A percentile compares a stretch with the other conserved stretches of the same genome.
Conservation (phyloP, 2,113 vertebrate genomes). For the Leptosomus discolor region DNA sequence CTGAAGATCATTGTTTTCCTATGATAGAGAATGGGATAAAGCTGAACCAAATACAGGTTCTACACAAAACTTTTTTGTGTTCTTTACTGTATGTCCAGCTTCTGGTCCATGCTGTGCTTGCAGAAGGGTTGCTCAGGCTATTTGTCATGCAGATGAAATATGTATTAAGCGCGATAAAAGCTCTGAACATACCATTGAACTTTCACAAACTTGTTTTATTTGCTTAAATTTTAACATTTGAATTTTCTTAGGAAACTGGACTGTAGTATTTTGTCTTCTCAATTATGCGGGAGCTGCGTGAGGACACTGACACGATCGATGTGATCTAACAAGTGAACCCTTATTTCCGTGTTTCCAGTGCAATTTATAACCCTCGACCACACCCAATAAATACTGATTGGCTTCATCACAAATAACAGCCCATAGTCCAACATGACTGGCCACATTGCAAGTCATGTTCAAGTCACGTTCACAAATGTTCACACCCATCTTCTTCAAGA, state of each 20-base stretch:
- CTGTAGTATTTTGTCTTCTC: background rate
- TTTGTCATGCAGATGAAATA: background rate
- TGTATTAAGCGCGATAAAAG: background rate
- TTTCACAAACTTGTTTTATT: background rate
- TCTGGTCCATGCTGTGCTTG: background rate
- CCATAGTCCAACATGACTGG: too few species aligned
- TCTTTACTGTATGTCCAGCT: background rate
- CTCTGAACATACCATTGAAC: background rate
- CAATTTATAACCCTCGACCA: too few species aligned
- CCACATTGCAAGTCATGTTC: too few species aligned
- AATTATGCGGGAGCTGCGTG: too few species aligned
- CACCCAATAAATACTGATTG: too few species aligned
- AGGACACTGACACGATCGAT: too few species aligned
- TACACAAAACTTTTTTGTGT: background rate
- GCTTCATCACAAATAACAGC: too few species aligned
- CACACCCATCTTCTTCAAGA: too few species aligned
- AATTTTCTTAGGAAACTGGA: background rate
- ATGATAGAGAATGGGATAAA: background rate
- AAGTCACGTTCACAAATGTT: too few species aligned
- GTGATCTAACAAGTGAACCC: too few species aligned
- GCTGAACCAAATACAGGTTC: background rate
- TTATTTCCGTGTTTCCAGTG: too few species aligned
- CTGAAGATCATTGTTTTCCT: background rate
- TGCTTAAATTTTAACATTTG: background rate
- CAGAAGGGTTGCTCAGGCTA: background rate